These are phyloP conservation scores for Perdita meconis DNA, from an alignment of 2,888 invertebrate genomes.

Conservation along the genomic window DNA sequence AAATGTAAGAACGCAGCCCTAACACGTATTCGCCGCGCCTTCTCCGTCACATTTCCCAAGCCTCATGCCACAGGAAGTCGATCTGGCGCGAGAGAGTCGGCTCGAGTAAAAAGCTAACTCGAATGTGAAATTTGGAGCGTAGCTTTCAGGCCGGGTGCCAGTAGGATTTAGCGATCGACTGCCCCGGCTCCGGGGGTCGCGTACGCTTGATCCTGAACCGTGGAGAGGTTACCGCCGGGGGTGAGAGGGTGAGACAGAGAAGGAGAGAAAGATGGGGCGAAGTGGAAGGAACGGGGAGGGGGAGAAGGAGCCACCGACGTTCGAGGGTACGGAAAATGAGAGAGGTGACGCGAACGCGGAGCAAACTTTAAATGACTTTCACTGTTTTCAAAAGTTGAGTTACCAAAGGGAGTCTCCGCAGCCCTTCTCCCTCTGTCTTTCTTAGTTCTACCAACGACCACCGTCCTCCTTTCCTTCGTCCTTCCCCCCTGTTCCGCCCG, in stretches of 20 bases:
- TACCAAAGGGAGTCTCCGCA: slow-evolving; percentile 74
- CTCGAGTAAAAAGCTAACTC: slow-evolving; percentile 73
- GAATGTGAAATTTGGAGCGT: slow-evolving; percentile 72
- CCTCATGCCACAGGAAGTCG: slow-evolving; percentile 71
- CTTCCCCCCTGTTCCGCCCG: slow-evolving; percentile 13
- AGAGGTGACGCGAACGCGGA: slow-evolving; percentile 71
- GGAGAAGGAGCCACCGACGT: slow-evolving; percentile 47
- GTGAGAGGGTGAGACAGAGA: slow-evolving; percentile 8
- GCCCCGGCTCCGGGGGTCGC: slow-evolving; percentile 60
- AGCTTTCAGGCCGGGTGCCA: slow-evolving; percentile 47
- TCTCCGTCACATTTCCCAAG: slow-evolving; percentile 62
- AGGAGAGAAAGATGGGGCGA: slow-evolving; percentile 41
- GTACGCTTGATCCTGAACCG: slow-evolving; percentile 70
- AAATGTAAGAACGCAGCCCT: slow-evolving; percentile 62
- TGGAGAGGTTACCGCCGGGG: slow-evolving; percentile 50
- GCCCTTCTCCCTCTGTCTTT: slow-evolving; percentile 37
- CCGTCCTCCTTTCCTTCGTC: slow-evolving; percentile 1
- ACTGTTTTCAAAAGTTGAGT: slow-evolving; percentile 79
- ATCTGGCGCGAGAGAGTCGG: slow-evolving; percentile 54
- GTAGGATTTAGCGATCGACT: slow-evolving; percentile 70
- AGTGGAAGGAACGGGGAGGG: slow-evolving; percentile 47
- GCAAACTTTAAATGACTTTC: slow-evolving; percentile 81
- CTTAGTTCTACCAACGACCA: slow-evolving; percentile 22
- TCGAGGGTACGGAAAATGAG: slow-evolving; percentile 74
- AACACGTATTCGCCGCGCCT: slow-evolving; percentile 50